A percentile compares a stretch with the other conserved stretches of the same genome.
phyloP scores from a whole-genome alignment of 2,113 vertebrate genomes.

The Telmatochromis sp. region DNA sequence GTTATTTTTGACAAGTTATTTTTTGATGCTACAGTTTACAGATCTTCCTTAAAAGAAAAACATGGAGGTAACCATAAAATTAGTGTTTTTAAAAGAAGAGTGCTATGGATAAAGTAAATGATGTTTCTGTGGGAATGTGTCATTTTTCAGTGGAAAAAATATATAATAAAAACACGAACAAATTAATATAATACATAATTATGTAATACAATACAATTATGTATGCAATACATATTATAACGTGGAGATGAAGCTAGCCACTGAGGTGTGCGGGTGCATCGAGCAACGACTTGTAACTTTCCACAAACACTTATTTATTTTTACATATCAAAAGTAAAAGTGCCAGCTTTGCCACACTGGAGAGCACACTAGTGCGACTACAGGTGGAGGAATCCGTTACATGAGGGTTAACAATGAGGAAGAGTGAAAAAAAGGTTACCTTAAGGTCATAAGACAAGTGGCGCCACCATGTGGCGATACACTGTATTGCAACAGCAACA shows the following conservation, averaged over 20 bases:
- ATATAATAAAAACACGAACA: not conserved
- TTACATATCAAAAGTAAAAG: not conserved
- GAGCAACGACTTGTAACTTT: not conserved
- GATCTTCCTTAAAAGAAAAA: not conserved
- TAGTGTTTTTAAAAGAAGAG: fast-evolving
- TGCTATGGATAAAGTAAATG: not conserved
- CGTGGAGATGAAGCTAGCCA: not conserved
- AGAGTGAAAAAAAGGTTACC: not conserved
- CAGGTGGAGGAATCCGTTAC: not conserved
- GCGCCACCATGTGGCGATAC: not conserved
- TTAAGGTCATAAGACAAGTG: not conserved
- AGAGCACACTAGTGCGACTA: fast-evolving
- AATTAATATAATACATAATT: not conserved
- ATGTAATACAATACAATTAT: not conserved
- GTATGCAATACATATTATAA: not conserved
- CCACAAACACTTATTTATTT: not conserved
- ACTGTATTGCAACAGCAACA: not conserved
- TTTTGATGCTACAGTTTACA: not conserved
- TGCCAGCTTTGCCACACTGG: not conserved
- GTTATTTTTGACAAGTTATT: not conserved
- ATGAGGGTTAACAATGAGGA: not conserved
- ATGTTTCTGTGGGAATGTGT: not conserved
- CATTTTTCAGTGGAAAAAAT: fast-evolving
- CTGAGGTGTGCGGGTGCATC: fast-evolving
- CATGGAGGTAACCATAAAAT: not conserved